Base-by-base conservation (phyloP, 2,113 vertebrate genomes). In the Brachypodius melanocephalos region DNA sequence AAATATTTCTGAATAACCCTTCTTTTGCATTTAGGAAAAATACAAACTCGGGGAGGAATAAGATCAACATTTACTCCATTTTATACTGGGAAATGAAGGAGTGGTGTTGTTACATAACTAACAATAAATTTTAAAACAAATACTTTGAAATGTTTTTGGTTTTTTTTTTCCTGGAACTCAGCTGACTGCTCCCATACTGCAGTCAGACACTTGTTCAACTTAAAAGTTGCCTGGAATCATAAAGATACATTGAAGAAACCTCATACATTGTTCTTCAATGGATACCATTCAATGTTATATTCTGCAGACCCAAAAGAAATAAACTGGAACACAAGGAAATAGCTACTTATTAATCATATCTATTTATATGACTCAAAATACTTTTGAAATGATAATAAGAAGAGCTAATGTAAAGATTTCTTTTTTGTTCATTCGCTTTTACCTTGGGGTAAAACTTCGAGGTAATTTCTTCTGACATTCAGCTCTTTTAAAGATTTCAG, bases 381-480 rank as follows among this genome's bases (percentile, higher is more conserved):
- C 22, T 88, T 85, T 17, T 7, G 80, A 68, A 83, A 54, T 26
- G 13, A 8, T 42, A 68, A 19, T 24, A 59, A 68, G 24, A 84
- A 48, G 9, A 76, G 10, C 18, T 34, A 67, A 12, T 8, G 4
- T 15, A 71, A 67, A 67, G 6, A 6, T 14, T 7, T n/a, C n/a
- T 12, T 43, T 68, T 63, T 22, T 28, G 6, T 16, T 58, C 3
- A 4, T 36, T 62, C 59, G 32, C 18, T 90, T 97, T 98, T 96
- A 99, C 99, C 99, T 97, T 99, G 99, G 55, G 99, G 99, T 95
- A 99, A 98, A 91, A 99, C 98, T 72, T 98, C 98, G 49, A 99
- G 98, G 68, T 99, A 98, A 97, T 99, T 99, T 84, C 99, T 97
- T 74, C 99, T 98, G 20, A 99, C 98, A 67, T 99, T 99, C 46